Conservation (phyloP, 2,888 invertebrate genomes). For the Tigriopus californicus region DNA sequence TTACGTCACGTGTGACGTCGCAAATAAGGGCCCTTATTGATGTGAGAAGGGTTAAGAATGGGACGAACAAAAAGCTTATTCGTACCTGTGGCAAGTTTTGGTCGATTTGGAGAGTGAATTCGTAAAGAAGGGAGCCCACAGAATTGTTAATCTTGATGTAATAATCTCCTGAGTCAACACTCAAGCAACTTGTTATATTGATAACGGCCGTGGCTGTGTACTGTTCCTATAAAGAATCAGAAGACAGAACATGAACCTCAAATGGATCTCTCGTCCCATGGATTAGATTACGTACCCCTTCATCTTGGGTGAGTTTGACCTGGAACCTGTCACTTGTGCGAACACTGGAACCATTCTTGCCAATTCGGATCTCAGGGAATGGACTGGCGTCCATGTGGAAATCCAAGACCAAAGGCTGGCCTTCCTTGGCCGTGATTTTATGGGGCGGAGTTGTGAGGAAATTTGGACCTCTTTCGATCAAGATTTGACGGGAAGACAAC, state of each 20-base stretch:
- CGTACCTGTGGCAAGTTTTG: constrained; percentile 10
- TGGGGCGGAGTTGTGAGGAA: neutral
- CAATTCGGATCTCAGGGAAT: constrained; percentile 43
- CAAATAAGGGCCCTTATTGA: no score
- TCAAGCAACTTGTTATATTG: neutral
- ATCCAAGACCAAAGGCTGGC: constrained; percentile 28
- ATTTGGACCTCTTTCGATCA: constrained; percentile 46
- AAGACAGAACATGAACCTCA: no score
- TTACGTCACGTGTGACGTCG: no score
- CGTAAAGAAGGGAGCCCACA: neutral
- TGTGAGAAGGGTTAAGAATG: no score
- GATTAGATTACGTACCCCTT: no score
- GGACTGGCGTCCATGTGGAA: constrained; percentile 60
- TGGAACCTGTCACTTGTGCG: no score
- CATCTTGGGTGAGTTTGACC: no score
- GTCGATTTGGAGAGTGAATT: neutral
- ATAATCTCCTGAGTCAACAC: neutral
- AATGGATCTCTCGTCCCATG: no score
- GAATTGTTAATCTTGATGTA: neutral
- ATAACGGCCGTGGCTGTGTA: no score
- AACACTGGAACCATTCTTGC: constrained; percentile 33
- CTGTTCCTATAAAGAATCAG: no score
- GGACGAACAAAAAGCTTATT: constrained; percentile 11
- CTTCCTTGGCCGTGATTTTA: neutral
- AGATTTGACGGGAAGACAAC: constrained; percentile 59